These are phyloP conservation scores for Myxocyprinus asiaticus DNA, from an alignment of 2,113 vertebrate species.

Conservation along the genomic window DNA sequence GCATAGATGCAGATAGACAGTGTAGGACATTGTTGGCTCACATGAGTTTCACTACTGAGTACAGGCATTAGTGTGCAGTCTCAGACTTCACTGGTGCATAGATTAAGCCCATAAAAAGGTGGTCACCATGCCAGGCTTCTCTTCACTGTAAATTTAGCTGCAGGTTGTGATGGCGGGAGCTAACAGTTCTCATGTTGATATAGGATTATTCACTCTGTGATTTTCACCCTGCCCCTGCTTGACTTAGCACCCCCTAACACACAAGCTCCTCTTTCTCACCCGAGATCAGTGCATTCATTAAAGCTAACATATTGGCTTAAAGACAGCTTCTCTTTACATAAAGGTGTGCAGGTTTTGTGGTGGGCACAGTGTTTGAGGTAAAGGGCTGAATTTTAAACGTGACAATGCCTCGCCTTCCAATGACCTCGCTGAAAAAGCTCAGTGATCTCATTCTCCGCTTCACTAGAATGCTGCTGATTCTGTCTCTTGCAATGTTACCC, in stretches of 20 bases:
- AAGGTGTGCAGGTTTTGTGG: slow-evolving; percentile 67
- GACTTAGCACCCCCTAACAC: slow-evolving; percentile 65
- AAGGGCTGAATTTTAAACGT: slow-evolving; percentile 75
- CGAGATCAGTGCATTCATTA: slow-evolving; percentile 72
- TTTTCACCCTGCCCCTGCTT: slow-evolving; percentile 72
- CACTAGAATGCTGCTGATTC: slow-evolving; percentile 76
- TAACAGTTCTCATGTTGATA: slow-evolving; percentile 70
- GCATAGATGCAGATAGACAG: slow-evolving; percentile 24
- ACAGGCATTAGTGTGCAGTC: slow-evolving; percentile 47
- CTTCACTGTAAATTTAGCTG: slow-evolving; percentile 66
- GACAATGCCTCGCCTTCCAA: slow-evolving; percentile 62
- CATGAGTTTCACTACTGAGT: slow-evolving; percentile 35
- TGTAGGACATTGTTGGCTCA: slow-evolving; percentile 46
- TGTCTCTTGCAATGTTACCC: slow-evolving; percentile 68
- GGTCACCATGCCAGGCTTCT: slow-evolving; percentile 51
- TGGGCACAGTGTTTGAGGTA: slow-evolving; percentile 66
- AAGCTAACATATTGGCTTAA: slow-evolving; percentile 74
- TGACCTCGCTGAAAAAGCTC: slow-evolving; percentile 76
- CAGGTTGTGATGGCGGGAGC: slow-evolving; percentile 60
- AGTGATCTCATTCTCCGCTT: slow-evolving; percentile 78
- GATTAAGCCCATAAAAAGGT: slow-evolving; percentile 60
- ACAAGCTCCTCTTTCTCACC: slow-evolving; percentile 34
- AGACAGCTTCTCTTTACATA: slow-evolving; percentile 71
- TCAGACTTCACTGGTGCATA: slow-evolving; percentile 50
- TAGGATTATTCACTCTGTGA: slow-evolving; percentile 73